Conservation (phyloP, 1,140 invertebrate species). For the Drosophila sturtevanti region DNA sequence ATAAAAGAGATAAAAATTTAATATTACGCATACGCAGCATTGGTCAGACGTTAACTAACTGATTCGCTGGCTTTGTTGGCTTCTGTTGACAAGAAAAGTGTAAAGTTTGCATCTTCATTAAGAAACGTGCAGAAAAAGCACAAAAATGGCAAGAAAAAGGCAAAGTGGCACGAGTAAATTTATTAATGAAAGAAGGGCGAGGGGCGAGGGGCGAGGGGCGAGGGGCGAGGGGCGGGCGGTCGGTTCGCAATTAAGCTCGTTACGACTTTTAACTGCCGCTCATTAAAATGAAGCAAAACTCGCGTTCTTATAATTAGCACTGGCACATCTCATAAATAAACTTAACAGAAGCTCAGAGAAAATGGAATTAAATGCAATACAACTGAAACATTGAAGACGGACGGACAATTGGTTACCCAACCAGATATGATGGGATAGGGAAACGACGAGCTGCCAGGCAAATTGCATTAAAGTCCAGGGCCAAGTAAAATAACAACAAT, state of each 20-base stretch:
- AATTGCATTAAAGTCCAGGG: conserved; percentile 54
- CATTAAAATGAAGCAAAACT: conserved; percentile 47
- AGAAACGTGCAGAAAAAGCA: conserved; percentile 59
- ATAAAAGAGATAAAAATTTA: conserved; percentile 32
- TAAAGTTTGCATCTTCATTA: conserved; percentile 66
- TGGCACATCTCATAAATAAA: conserved; percentile 63
- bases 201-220: too few species aligned
- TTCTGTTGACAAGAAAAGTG: conserved; percentile 42
- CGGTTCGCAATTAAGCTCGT: conserved; percentile 72
- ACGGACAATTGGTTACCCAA: not conserved
- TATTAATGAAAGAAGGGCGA: conserved; percentile 70
- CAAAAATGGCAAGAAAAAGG: conserved; percentile 20
- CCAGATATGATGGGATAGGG: not conserved
- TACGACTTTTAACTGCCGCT: conserved; percentile 67
- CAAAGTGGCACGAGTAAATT: conserved; percentile 35
- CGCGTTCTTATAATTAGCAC: conserved; percentile 61
- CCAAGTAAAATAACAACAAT: conserved; percentile 43
- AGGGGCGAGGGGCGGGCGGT: too few species aligned
- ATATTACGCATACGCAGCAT: conserved; percentile 42
- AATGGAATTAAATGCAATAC: conserved; percentile 57
- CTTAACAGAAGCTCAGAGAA: not conserved
- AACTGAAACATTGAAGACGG: conserved; percentile 35
- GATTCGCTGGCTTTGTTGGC: conserved; percentile 27
- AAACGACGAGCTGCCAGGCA: conserved; percentile 26
- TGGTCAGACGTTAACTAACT: not conserved